Evolutionary conservation across 2,888 invertebrate genomes (phyloP), one percentile per base, ranked within the genome.

Genomic region (Rutpela maculata): DNA sequence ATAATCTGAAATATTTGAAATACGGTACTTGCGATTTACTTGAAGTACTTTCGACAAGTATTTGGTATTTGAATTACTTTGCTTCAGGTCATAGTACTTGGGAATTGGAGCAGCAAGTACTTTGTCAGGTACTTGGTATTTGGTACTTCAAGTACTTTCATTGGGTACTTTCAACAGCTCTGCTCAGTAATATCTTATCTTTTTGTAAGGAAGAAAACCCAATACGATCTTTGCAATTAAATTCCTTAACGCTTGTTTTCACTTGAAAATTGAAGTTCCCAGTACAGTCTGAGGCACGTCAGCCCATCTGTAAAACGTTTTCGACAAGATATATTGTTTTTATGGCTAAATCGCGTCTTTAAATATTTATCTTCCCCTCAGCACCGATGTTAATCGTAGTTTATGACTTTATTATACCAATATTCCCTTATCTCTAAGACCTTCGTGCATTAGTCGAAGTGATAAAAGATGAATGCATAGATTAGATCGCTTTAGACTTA

Each of bases 401-500:
- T 63, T 63, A 63, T 35, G 31, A 31, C 35, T 63, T 63, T 63
- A 31, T 63, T 63, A 35, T 18, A 63, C n/a, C n/a, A 35, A 31
- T n/a, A n/a, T 35, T 63, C 35, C 62, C 62, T 63, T 63, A 63
- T 63, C 62, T 62, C 31, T 63, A n/a, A 50, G 7, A n/a, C 50
- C 50, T 50, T n/a, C 31, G 26, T 17, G 31, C 35, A 17, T 31
- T 17, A 62, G 6, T n/a, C 18, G 11, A 18, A 63, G 17, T 17
- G 62, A 63, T 63, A 63, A 31, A 31, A 35, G 62, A 35, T 35
- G 31, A 50, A 12, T 50, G 50, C 1, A 50, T 50, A 50, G 6
- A n/a, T 63, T 63, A 35, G 10, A 11, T 31, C 15, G 62, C 35
- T n/a, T 11, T 35, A 63, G 35, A 35, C 62, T 26, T 26, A 35